Percentiles rank a stretch among this genome's conserved stretches.
Evolutionary conservation across 23 tunicate genomes (phyloP).

Genomic region (Trididemnum clinides): DNA sequence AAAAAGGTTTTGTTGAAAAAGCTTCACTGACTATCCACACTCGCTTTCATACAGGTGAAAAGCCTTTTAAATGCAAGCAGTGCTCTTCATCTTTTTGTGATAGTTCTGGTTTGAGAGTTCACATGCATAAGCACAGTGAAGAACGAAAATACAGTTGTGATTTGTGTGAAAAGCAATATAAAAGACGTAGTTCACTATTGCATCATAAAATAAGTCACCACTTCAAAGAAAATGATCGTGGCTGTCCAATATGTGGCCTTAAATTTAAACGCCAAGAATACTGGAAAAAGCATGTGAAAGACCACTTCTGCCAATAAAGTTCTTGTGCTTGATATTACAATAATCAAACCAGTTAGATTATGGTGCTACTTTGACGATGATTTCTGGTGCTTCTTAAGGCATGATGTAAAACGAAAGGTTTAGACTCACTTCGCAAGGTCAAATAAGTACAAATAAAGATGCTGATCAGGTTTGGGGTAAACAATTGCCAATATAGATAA

Average conservation of each 20-base stretch:
- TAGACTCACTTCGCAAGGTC: no score
- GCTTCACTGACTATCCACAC: neutral
- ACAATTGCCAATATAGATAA: no score
- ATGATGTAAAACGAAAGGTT: no score
- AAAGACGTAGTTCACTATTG: neutral
- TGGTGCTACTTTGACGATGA: no score
- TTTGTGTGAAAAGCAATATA: slow-evolving; percentile 52
- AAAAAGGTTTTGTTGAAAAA: neutral
- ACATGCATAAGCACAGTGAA: slow-evolving; percentile 82
- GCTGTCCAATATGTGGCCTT: neutral
- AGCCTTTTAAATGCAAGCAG: slow-evolving; percentile 66
- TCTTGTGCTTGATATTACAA: neutral
- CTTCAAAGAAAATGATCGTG: neutral
- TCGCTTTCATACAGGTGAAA: slow-evolving; percentile 73
- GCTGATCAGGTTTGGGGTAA: no score
- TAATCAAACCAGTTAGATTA: no score
- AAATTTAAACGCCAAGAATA: neutral
- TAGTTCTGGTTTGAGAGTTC: slow-evolving; percentile 71
- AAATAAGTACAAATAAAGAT: no score
- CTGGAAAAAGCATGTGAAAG: neutral
- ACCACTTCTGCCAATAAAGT: neutral
- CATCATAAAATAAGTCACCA: neutral
- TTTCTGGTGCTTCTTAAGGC: no score
- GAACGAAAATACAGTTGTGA: slow-evolving; percentile 74
- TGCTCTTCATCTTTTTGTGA: slow-evolving; percentile 64